phyloP scores from a whole-genome alignment of 2,797 vertebrate genomes.

The Coregonus sp. region DNA sequence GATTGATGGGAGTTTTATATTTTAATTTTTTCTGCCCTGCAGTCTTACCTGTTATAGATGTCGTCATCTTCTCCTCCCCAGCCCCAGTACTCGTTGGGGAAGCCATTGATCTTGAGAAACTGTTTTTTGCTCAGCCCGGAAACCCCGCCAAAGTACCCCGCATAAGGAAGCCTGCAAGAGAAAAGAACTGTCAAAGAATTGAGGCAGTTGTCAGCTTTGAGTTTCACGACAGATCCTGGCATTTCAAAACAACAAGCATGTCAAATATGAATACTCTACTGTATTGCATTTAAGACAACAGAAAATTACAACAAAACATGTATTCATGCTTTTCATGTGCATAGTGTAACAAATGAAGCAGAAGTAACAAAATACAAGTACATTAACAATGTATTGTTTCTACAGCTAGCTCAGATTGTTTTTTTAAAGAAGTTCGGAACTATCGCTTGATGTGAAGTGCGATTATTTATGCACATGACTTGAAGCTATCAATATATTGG shows the following conservation, averaged over 20 bases:
- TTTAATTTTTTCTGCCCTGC: not conserved
- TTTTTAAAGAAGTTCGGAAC: not conserved
- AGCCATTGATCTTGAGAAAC: conserved; percentile 98
- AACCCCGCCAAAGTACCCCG: conserved; percentile 95
- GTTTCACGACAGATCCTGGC: not conserved
- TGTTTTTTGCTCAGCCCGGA: conserved; percentile 95
- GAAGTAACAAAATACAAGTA: not conserved
- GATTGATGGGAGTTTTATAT: not conserved
- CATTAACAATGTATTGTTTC: not conserved
- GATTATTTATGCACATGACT: not conserved
- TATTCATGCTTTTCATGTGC: not conserved
- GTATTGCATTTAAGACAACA: not conserved
- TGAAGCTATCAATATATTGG: not conserved
- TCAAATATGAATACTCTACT: not conserved
- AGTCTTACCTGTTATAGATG: conserved; percentile 93
- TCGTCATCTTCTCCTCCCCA: conserved; percentile 98
- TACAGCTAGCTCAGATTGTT: not conserved
- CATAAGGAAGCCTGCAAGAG: conserved; percentile 87
- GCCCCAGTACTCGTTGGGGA: conserved; percentile 98
- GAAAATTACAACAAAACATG: not conserved
- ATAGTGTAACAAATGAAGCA: not conserved
- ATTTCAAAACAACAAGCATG: not conserved
- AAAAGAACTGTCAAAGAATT: not conserved
- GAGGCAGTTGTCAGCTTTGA: not conserved
- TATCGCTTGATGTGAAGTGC: not conserved